phyloP scores from a whole-genome alignment of 92 coral and sea anemone genomes.

The Plumapathes pennacea region DNA sequence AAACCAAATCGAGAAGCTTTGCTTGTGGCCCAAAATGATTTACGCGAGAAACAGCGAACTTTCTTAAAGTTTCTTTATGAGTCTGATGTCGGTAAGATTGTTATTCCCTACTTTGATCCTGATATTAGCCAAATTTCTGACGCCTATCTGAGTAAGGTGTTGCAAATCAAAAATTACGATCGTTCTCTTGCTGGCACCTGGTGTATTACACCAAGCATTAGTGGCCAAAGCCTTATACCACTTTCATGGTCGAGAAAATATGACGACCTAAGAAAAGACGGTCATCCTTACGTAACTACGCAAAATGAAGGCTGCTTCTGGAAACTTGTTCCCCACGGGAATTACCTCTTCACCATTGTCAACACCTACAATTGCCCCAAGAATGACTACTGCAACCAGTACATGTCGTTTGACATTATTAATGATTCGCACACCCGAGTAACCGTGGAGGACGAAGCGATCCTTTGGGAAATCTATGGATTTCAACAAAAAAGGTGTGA shows the following conservation, averaged over 20 bases:
- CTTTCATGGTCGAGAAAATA: too few species aligned
- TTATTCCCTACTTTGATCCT: slow-evolving; percentile 40
- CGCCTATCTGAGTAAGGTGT: slow-evolving; percentile 5
- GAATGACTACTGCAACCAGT: not conserved
- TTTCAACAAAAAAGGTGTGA: too few species aligned
- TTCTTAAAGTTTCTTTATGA: slow-evolving; percentile 29
- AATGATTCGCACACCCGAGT: too few species aligned
- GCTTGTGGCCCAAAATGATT: slow-evolving; percentile 3
- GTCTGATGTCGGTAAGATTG: slow-evolving; percentile 15
- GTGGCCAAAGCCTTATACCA: not conserved
- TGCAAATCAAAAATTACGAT: slow-evolving; percentile 30
- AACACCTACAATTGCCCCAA: slow-evolving; percentile 18
- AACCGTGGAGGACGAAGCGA: too few species aligned
- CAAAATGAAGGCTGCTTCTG: slow-evolving; percentile 9
- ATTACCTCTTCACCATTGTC: slow-evolving; percentile 28
- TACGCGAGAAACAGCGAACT: slow-evolving; percentile 17
- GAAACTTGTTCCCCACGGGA: slow-evolving; percentile 51
- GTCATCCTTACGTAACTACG: too few species aligned
- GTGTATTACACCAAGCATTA: not conserved
- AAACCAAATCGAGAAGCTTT: slow-evolving; percentile 13
- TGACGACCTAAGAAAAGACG: too few species aligned
- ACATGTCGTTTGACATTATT: slow-evolving; percentile 1
- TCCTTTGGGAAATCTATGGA: too few species aligned
- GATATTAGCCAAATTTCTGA: slow-evolving; percentile 31
- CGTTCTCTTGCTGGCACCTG: slow-evolving; percentile 20